Evolutionary conservation across 2,888 invertebrate genomes (phyloP).

Genomic region (Ennomos quercinarius): DNA sequence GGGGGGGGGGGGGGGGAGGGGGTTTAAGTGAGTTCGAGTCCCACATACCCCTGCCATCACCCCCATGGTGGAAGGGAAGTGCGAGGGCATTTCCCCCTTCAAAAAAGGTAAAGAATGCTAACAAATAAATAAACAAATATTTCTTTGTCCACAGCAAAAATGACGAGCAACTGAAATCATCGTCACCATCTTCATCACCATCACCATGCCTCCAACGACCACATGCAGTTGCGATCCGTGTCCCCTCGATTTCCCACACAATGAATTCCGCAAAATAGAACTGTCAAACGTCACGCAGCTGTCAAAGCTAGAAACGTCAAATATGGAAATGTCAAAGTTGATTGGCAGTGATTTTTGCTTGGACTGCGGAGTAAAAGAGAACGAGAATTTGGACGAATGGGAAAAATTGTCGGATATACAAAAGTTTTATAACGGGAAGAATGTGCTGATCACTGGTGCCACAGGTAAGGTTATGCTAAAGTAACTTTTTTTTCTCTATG

Average conservation of each 20-base stretch:
- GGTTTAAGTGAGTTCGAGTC: too few species aligned
- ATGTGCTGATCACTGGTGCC: constrained; percentile 86
- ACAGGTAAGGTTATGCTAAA: constrained; percentile 73
- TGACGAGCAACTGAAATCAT: constrained; percentile 25
- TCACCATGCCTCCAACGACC: constrained; percentile 48
- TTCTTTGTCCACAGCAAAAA: constrained; percentile 52
- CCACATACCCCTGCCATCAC: too few species aligned
- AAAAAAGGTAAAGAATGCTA: too few species aligned
- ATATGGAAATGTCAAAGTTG: constrained; percentile 20
- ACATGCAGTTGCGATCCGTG: constrained; percentile 28
- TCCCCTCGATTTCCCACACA: constrained; percentile 20
- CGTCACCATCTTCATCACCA: constrained; percentile 24
- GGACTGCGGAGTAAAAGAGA: constrained; percentile 40
- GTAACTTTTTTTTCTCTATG: not conserved
- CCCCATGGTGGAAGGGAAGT: too few species aligned
- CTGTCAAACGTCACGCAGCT: constrained; percentile 2
- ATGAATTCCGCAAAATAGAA: constrained; percentile 16
- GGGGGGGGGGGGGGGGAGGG: too few species aligned
- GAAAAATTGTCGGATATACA: constrained; percentile 73
- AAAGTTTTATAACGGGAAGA: constrained; percentile 85
- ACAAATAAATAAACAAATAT: not conserved
- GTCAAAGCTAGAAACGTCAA: constrained; percentile 12
- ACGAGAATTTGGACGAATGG: constrained; percentile 53
- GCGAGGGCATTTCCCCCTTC: too few species aligned
- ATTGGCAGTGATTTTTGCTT: constrained; percentile 30